Conservation (phyloP, 1,140 invertebrate genomes). For the Drosophila varians region DNA sequence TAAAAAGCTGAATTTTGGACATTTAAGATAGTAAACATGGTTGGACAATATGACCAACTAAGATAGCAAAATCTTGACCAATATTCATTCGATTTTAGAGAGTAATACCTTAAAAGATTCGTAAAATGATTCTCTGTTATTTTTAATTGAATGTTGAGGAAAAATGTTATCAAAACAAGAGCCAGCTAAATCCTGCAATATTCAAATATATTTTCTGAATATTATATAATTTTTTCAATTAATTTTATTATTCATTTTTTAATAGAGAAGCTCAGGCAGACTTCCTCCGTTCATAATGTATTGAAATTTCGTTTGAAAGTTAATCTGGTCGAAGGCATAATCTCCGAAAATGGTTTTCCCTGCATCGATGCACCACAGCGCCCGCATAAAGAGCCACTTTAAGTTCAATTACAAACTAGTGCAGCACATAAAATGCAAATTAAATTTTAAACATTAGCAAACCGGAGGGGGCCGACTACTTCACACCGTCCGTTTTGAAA, state of each 20-base stretch:
- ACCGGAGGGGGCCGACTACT: conserved; percentile 22
- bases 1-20: too few relatives aligned
- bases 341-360: conserved; percentile 26
- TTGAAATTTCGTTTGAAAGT: conserved; percentile 8
- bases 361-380: conserved; percentile 25
- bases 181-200: not conserved
- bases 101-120: too few relatives aligned
- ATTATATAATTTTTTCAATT: conserved; percentile 18
- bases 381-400: conserved; percentile 25
- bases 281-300: conserved; percentile 29
- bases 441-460: conserved; percentile 42
- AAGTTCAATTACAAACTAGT: conserved; percentile 56
- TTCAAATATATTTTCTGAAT: not conserved
- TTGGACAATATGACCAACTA: not conserved
- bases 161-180: too few relatives aligned
- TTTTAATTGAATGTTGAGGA: too few relatives aligned
- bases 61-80: too few relatives aligned
- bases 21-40: not conserved
- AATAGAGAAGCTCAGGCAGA: conserved; percentile 15
- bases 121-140: too few relatives aligned
- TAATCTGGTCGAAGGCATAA: conserved; percentile 30
- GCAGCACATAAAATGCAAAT: conserved; percentile 66
- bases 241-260: conserved; percentile 18
- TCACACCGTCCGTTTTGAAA: conserved; percentile 37
- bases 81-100: too few relatives aligned